Evolutionary conservation across 1,140 invertebrate species (phyloP), one percentile per base, ranked within the genome.

Genomic region (Pectinophora gossypiella): DNA sequence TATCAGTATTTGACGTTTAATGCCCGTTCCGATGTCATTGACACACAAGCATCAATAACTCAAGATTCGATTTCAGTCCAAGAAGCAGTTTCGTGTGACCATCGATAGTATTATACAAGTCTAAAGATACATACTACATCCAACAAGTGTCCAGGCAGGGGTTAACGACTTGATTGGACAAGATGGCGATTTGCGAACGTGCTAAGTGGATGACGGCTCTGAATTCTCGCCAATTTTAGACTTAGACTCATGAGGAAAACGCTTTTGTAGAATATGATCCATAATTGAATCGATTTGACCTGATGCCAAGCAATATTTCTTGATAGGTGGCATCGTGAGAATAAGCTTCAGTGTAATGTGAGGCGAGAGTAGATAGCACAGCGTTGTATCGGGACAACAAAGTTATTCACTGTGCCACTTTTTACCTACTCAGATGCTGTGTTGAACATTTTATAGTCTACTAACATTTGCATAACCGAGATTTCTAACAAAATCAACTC

Each of bases 91-190:
- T n/a, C n/a, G 6, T 40, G 7, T 40, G 15, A 1, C 36, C 36
- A 40, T 40, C 36, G 36, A 15, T 18, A 16, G 15, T 40, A 15
- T 40, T 15, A 40, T 40, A 7, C 6, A 15, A 18, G 36, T 40
- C 10, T 15, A 40, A 40, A 40, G 36, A 40, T 13, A 18, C 16
- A 40, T 18, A 15, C 7, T 40, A 15, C n/a, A 27, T 12, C 5
- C 54, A 42, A 61, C 56, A 56, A 56, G 32, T 47, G 36, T 51
- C 49, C 72, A 68, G 64, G 61, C 72, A 74, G 65, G 72, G 76
- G 78, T 82, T 80, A 80, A 82, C 73, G 61, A 76, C 68, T 75
- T 80, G 78, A 80, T 85, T 78, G 72, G 61, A 59, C 63, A 70
- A 69, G 68, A 76, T 75, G 72, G 68, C 76, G 68, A 67, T 68